These are phyloP conservation scores for Luperina testacea DNA, from an alignment of 2,888 invertebrate species.

Conservation along the genomic window DNA sequence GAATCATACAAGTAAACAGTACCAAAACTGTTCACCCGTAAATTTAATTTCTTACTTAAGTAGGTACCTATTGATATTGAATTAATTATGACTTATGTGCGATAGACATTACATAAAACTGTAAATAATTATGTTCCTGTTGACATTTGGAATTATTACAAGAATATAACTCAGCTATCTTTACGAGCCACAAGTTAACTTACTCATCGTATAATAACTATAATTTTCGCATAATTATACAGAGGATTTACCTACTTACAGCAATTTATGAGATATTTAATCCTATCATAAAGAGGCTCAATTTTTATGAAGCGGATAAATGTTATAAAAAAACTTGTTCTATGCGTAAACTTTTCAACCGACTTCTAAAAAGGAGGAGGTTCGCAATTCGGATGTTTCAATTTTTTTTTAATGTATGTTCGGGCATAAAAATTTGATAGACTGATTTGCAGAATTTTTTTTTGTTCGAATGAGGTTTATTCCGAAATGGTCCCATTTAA, in stretches of 20 bases:
- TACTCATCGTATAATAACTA: conserved; percentile 32
- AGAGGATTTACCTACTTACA: conserved; percentile 5
- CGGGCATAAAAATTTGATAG: too few species aligned
- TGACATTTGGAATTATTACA: conserved; percentile 49
- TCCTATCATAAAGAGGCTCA: conserved; percentile 2
- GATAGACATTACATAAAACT: conserved; percentile 1
- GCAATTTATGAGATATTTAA: conserved; percentile 8
- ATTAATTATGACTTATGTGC: conserved; percentile 10
- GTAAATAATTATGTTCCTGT: conserved; percentile 29
- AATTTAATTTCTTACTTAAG: too few species aligned
- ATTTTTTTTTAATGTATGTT: too few species aligned
- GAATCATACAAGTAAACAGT: too few species aligned
- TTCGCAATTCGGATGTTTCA: too few species aligned
- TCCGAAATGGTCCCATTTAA: too few species aligned
- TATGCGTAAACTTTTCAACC: background rate
- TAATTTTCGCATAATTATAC: conserved; percentile 53
- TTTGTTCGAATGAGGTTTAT: too few species aligned
- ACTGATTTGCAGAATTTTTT: too few species aligned
- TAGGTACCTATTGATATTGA: conserved; percentile 2
- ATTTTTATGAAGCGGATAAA: background rate
- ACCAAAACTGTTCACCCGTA: too few species aligned
- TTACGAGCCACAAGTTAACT: conserved; percentile 11
- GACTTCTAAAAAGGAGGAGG: too few species aligned
- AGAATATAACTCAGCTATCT: conserved; percentile 12
- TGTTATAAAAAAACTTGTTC: background rate